Percentiles rank a stretch among this genome's conserved stretches.
Conservation (phyloP, 2,888 invertebrate genomes). For the Pachymerium ferrugineum region DNA sequence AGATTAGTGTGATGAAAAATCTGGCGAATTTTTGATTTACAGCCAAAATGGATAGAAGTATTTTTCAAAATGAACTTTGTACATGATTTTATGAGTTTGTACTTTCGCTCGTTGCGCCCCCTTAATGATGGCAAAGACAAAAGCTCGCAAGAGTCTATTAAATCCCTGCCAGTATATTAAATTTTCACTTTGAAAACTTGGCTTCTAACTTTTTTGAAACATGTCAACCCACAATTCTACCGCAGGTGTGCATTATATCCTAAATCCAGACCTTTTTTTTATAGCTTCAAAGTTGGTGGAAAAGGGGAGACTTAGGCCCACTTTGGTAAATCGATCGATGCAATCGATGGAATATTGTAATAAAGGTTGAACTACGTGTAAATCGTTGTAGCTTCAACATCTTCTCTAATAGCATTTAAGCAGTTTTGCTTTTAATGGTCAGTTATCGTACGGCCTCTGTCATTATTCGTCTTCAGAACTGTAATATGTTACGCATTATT, state of each 20-base stretch:
- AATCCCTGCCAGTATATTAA: slow-evolving; percentile 19
- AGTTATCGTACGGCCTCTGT: too few relatives aligned
- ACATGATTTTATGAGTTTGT: slow-evolving; percentile 19
- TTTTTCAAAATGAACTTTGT: slow-evolving; percentile 8
- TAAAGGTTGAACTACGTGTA: too few relatives aligned
- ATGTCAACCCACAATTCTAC: not conserved
- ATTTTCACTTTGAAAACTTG: slow-evolving; percentile 21
- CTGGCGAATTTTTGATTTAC: not conserved
- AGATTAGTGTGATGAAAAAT: too few relatives aligned
- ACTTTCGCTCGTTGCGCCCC: not conserved
- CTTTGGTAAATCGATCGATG: not conserved
- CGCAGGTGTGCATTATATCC: slow-evolving; percentile 22
- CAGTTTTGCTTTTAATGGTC: too few relatives aligned
- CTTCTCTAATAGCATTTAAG: too few relatives aligned
- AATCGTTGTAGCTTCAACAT: too few relatives aligned
- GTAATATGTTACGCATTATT: too few relatives aligned
- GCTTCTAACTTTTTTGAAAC: not conserved
- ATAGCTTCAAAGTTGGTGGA: too few relatives aligned
- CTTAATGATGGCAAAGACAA: slow-evolving; percentile 5
- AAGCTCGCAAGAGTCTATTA: slow-evolving; percentile 13
- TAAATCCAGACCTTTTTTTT: slow-evolving; percentile 14
- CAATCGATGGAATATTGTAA: too few relatives aligned
- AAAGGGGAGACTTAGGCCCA: too few relatives aligned
- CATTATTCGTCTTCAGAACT: too few relatives aligned
- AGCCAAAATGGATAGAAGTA: not conserved